Base-by-base conservation (phyloP, 2,113 vertebrate species). In the Pangasianodon gigas region DNA sequence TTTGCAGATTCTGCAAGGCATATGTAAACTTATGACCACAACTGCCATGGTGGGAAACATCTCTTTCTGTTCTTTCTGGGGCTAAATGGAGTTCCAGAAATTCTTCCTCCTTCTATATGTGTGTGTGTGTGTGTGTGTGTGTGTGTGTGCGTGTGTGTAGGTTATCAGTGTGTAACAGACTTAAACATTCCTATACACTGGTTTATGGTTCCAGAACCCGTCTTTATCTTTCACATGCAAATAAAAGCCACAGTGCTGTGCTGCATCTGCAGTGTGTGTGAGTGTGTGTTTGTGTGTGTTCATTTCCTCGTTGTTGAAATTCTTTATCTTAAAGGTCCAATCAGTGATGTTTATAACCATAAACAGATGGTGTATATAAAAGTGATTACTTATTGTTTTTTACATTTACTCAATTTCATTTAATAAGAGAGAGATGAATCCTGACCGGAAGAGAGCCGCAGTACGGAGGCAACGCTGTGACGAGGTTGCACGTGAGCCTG, bases 141-240 rank as follows among this genome's bases (percentile, higher is more conserved):
- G 51, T 52, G 51, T 52, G 10, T 52, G 51, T 52, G 51, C 2
- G 51, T 10, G 51, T 10, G 10, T 52, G 51, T 52, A 1, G 10
- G 84, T 85, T 85, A 85, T 85, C 58, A 85, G 58, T 67, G 26
- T 85, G 58, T 67, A 81, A 54, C 48, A 54, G 60, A 85, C 26
- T 65, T 48, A 67, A 67, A 85, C 58, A 85, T 85, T 85, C 83
- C 58, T 85, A 65, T 65, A 85, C 58, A 85, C 41, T 62, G 41
- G 82, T 85, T 85, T 65, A 85, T 85, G 83, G 83, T 62, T 46
- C 84, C 84, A 85, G 84, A 67, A 85, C 41, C 82, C 58, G 29
- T 85, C 84, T 85, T 85, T 85, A 85, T 85, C 84, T 85, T 41
- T 29, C 56, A 65, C 84, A n/a, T 65, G 58, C 41, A 65, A 85